Base-by-base conservation (phyloP, 2,888 invertebrate species). In the Mesoligia furuncula region DNA sequence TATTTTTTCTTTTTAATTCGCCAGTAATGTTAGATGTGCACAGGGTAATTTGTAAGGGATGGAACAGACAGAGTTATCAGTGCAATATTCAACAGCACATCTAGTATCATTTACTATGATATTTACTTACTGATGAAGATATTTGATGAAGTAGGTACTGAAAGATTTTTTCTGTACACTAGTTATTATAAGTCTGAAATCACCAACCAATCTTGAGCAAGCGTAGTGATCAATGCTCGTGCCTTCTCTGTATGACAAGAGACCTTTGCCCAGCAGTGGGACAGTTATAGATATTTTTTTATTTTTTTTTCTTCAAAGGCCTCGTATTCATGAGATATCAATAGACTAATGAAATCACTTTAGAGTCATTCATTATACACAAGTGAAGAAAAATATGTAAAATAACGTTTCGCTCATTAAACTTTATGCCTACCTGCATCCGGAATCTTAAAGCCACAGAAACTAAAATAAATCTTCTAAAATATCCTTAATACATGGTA, bases 401-500 rank as follows among this genome's bases (percentile, higher is more conserved):
- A 48, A 24, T 8, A n/a, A 31, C 2, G 42, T 27, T 51, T 64
- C 8, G 11, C 59, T 42, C 42, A 45, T 64, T 48, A 62, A 77
- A 67, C 31, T 17, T n/a, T 15, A 62, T 54, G 20, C 9, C 27
- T 51, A 73, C 51, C 0, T n/a, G 31, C 36, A 72, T 72, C 57
- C 36, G 71, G 61, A 57, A 42, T 59, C 13, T 36, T 15, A 57
- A 57, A 65, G 5, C 20, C 0, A 61, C 45, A 59, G 17, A 36
- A n/a, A 7, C 6, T 24, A 42, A 36, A 59, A 39, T 17, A 62
- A 66, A 9, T 69, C 17, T 42, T 31, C 0, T 24, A 51, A 57
- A 65, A 45, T 13, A 36, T 70, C 17, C 15, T 68, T 31, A 17
- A 45, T 72, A 31, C 69, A 51, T 51, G 68, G 69, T 76, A 73